Evolutionary conservation across 2,113 vertebrate genomes (phyloP).

Genomic region (Grammomys surdaster): DNA sequence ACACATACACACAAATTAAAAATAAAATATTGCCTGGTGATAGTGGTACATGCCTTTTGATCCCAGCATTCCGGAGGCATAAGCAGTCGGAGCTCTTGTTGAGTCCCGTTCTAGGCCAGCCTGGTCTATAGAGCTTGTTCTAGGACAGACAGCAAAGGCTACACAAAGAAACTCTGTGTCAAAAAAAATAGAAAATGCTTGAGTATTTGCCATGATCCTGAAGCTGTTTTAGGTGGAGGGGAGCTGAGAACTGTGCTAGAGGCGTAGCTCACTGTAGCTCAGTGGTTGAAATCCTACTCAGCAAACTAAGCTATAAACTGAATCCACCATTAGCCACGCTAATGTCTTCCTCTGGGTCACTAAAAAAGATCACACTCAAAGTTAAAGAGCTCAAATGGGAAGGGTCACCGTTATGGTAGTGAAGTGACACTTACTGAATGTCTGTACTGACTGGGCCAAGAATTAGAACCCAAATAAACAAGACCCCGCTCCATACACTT

Average conservation of each 20-base stretch:
- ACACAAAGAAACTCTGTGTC: not conserved
- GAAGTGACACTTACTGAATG: not conserved
- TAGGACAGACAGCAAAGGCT: not conserved
- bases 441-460: not conserved
- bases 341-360: not conserved
- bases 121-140: not conserved
- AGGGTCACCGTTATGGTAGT: not conserved
- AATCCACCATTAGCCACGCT: not conserved
- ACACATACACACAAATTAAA: not conserved
- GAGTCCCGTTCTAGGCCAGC: not conserved
- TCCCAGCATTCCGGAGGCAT: not conserved
- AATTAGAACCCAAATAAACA: constrained; percentile 59
- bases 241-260: not conserved
- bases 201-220: not conserved
- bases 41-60: not conserved
- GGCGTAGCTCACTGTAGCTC: rapidly evolving
- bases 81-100: not conserved
- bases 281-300: not conserved
- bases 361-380: constrained; percentile 36
- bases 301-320: not conserved
- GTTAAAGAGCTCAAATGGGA: not conserved
- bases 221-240: not conserved
- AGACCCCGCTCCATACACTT: constrained; percentile 49
- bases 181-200: not conserved
- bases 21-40: not conserved